Evolutionary conservation across 1,140 invertebrate species (phyloP).

Genomic region (Frieseomelitta varia): DNA sequence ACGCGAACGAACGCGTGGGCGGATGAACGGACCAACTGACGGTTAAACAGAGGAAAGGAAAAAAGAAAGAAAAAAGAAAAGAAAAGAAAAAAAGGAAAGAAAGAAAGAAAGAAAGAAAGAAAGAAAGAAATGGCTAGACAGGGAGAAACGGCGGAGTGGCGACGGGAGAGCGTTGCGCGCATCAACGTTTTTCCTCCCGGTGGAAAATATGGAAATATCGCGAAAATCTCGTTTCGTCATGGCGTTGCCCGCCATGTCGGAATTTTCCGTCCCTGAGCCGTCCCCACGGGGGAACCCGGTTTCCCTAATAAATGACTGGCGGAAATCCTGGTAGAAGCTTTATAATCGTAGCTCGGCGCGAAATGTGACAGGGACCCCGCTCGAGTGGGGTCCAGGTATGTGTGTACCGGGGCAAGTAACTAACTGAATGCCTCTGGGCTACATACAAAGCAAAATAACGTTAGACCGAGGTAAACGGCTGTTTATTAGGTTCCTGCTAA

Average conservation of each 20-base stretch:
- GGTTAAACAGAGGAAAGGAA: too few species aligned
- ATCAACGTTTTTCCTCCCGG: neutral
- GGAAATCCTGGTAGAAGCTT: slow-evolving; percentile 44
- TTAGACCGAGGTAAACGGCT: slow-evolving; percentile 51
- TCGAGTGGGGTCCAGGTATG: neutral
- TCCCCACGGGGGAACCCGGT: neutral
- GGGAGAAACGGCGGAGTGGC: neutral
- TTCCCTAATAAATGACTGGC: slow-evolving; percentile 47
- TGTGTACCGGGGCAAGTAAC: slow-evolving; percentile 6
- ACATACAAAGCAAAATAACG: slow-evolving; percentile 43
- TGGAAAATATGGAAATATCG: slow-evolving; percentile 48
- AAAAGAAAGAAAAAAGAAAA: too few species aligned
- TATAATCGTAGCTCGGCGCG: slow-evolving; percentile 46
- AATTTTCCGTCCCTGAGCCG: slow-evolving; percentile 20
- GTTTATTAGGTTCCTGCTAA: slow-evolving; percentile 55
- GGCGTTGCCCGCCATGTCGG: neutral
- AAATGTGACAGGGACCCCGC: slow-evolving; percentile 21
- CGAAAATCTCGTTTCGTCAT: slow-evolving; percentile 33
- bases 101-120: neutral
- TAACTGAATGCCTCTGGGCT: slow-evolving; percentile 40
- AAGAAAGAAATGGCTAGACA: neutral
- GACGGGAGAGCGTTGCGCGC: neutral
- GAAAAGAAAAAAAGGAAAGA: neutral
- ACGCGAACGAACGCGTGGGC: neutral
- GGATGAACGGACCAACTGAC: neutral